Percentiles rank a stretch among this genome's conserved stretches.
phyloP scores from a whole-genome alignment of 2,888 invertebrate species.

The Frankliniella intonsa region DNA sequence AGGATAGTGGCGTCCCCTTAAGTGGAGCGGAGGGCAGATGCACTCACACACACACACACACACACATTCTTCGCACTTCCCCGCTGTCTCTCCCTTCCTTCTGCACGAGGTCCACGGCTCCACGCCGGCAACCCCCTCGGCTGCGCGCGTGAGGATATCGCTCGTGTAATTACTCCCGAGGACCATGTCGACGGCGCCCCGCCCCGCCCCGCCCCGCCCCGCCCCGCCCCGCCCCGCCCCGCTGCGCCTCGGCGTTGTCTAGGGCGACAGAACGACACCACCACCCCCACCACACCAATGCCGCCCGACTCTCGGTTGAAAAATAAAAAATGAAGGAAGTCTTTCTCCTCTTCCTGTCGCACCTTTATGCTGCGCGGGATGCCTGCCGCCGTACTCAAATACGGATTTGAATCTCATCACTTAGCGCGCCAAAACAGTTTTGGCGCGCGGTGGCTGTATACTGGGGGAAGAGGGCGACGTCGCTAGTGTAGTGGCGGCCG shows the following conservation, averaged over 20 bases:
- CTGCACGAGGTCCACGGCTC: not conserved
- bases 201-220: not conserved
- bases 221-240: not conserved
- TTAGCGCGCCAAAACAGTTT: not conserved
- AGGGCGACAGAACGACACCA: too few relatives aligned
- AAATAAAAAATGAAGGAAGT: too few relatives aligned
- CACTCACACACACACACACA: not conserved
- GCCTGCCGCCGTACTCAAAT: too few relatives aligned
- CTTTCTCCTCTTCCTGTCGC: too few relatives aligned
- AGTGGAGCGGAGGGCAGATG: not conserved
- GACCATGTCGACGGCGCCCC: not conserved
- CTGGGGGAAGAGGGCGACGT: too few relatives aligned
- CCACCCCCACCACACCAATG: too few relatives aligned
- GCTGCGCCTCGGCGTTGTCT: not conserved
- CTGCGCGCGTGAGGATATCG: constrained; percentile 7
- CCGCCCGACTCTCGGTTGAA: too few relatives aligned
- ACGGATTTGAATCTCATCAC: not conserved
- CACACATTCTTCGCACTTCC: not conserved
- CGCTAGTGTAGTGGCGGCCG: not conserved
- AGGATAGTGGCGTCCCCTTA: not conserved
- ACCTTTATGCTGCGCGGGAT: too few relatives aligned
- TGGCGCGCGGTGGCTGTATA: too few relatives aligned
- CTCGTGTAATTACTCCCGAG: not conserved
- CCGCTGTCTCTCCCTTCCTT: not conserved
- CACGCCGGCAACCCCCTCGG: not conserved